Percentiles rank a stretch among this genome's conserved stretches.
Conservation (phyloP, 2,113 vertebrate species). For the Copsychus sechellarum region DNA sequence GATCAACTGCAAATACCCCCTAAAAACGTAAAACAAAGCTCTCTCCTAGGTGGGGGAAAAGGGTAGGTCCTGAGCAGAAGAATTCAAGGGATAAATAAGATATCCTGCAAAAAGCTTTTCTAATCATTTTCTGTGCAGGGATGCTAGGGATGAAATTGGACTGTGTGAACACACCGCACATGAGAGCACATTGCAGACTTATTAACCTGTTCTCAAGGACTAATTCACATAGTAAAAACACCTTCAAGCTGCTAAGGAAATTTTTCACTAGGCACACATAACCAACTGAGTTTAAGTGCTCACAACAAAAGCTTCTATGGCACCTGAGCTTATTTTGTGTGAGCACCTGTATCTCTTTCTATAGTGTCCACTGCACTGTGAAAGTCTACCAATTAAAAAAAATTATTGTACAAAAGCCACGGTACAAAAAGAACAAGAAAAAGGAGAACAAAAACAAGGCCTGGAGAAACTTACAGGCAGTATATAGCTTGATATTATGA, state of each 20-base stretch:
- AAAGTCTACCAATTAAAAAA: not conserved
- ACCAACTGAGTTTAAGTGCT: not conserved
- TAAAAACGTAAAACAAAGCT: not conserved
- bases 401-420: not conserved
- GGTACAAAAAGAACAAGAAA: not conserved
- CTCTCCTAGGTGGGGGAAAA: not conserved
- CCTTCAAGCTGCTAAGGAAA: not conserved
- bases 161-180: not conserved
- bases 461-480: not conserved
- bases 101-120: not conserved
- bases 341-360: not conserved
- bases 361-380: not conserved
- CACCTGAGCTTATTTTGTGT: not conserved
- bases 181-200: not conserved
- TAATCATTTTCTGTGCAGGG: not conserved
- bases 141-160: accelerated
- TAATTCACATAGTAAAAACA: not conserved
- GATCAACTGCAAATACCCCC: not conserved
- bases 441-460: not conserved
- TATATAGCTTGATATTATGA: not conserved
- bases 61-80: not conserved
- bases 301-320: not conserved
- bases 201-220: not conserved
- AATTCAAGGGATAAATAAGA: not conserved
- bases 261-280: not conserved